Conservation (phyloP, 1,140 invertebrate genomes). For the Nephila pilipes region DNA sequence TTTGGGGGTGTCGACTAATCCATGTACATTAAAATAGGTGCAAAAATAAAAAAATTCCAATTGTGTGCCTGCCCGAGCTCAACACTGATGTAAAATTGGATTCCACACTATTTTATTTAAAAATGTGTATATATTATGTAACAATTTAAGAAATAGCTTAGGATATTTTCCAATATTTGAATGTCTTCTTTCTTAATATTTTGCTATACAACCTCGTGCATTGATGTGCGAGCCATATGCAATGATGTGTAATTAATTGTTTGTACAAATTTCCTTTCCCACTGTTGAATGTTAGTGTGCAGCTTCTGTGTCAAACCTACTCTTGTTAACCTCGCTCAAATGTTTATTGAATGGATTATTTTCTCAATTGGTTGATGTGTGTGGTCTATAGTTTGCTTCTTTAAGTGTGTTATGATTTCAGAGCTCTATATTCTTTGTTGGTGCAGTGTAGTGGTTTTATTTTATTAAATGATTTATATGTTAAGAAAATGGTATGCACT, state of each 20-base stretch:
- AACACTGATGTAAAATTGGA: slow-evolving; percentile 66
- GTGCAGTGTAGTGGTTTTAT: slow-evolving; percentile 54
- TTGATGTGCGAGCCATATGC: slow-evolving; percentile 33
- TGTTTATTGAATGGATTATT: slow-evolving; percentile 28
- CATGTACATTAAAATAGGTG: slow-evolving; percentile 16
- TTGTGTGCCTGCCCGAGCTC: slow-evolving; percentile 67
- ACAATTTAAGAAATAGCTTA: slow-evolving; percentile 67
- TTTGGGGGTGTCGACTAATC: slow-evolving; percentile 98
- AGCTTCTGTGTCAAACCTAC: slow-evolving; percentile 40
- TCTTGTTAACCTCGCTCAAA: slow-evolving; percentile 56
- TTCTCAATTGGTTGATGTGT: slow-evolving; percentile 29
- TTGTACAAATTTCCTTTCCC: slow-evolving; percentile 59
- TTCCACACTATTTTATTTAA: slow-evolving; percentile 74
- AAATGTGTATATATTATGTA: slow-evolving; percentile 70
- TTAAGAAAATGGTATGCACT: slow-evolving; percentile 35
- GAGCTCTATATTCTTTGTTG: slow-evolving; percentile 56
- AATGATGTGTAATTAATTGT: slow-evolving; percentile 44
- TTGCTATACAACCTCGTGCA: slow-evolving; percentile 57
- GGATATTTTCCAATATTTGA: slow-evolving; percentile 66
- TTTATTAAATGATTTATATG: background rate
- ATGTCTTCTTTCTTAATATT: slow-evolving; percentile 67
- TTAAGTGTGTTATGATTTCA: slow-evolving; percentile 75
- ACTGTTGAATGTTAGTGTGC: slow-evolving; percentile 71
- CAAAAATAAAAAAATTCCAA: slow-evolving; percentile 57
- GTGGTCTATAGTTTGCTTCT: slow-evolving; percentile 67